Conservation (phyloP, 2,797 vertebrate genomes). For the Coracias cyanogaster region DNA sequence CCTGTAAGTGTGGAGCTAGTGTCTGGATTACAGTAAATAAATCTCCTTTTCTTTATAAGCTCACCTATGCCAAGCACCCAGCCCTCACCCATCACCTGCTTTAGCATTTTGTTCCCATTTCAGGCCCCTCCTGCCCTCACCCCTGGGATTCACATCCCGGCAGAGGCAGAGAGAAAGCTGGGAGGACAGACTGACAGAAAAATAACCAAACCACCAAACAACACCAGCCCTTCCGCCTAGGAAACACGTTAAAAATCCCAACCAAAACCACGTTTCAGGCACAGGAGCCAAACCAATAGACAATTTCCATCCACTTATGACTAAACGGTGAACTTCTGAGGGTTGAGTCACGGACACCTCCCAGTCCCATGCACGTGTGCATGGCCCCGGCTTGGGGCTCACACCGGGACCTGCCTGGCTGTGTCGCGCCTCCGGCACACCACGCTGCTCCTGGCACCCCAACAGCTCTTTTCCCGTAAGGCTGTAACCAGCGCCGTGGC, state of each 20-base stretch:
- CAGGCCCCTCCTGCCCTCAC: neutral
- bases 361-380: neutral
- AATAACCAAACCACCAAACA: neutral
- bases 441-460: neutral
- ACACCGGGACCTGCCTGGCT: accelerated
- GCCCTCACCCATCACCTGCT: neutral
- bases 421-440: accelerated
- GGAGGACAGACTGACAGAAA: neutral
- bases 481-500: neutral
- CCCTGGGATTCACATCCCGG: accelerated
- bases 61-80: neutral
- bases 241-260: neutral
- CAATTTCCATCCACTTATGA: constrained; percentile 4
- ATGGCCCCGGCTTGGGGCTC: accelerated
- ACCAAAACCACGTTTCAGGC: neutral
- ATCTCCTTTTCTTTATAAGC: constrained; percentile 8
- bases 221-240: neutral
- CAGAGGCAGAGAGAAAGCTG: neutral
- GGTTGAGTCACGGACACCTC: neutral
- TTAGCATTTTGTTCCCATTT: neutral
- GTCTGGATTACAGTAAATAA: constrained; percentile 6
- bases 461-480: neutral
- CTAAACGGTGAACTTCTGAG: neutral
- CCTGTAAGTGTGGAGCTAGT: neutral
- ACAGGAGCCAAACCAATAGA: neutral